Base-by-base conservation (phyloP, 2,113 vertebrate genomes). In the Burhinus bistriatus region DNA sequence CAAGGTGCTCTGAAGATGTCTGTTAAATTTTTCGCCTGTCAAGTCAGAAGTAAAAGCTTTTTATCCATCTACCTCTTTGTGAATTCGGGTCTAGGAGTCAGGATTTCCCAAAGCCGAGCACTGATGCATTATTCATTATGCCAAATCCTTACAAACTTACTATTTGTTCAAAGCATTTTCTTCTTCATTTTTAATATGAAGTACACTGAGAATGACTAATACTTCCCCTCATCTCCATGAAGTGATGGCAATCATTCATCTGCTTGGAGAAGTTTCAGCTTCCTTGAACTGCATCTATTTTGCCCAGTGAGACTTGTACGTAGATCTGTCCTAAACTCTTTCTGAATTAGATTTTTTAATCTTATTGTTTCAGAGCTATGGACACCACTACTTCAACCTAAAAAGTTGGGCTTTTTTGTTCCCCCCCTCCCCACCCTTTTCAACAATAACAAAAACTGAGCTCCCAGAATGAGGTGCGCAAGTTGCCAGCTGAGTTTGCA, bases 121-220 rank as follows among this genome's bases (percentile, higher is more conserved):
- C n/a, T 3, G 42, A n/a, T 87, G 54, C 17, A 66, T 91, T 93
- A 89, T 84, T 96, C 77, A 77, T 93, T 78, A 52, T 15, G 6
- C 57, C 51, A 92, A 64, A 79, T 77, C 55, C 65, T 90, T 82
- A n/a, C 40, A 70, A 85, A 59, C 17, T 78, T 62, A 11, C 25
- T 81, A 23, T 42, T 94, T 76, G 66, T 75, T 83, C 34, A 34
- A 68, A 71, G 51, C 40, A 34, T 55, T 88, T 88, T 58, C 42
- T 40, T 89, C 27, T 89, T 92, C 16, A 34, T 81, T 87, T 93
- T 89, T 81, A 87, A 80, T 40, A 59, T 15, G 20, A 88, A 89
- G 30, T 45, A 15, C 49, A 45, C 9, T 59, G 47, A 44, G 73
- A 62, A 77, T 26, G 32, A 78, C 61, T 64, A 70, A 69, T 64